Base-by-base conservation (phyloP, 2,888 invertebrate species). In the Lydus trimaculatus region DNA sequence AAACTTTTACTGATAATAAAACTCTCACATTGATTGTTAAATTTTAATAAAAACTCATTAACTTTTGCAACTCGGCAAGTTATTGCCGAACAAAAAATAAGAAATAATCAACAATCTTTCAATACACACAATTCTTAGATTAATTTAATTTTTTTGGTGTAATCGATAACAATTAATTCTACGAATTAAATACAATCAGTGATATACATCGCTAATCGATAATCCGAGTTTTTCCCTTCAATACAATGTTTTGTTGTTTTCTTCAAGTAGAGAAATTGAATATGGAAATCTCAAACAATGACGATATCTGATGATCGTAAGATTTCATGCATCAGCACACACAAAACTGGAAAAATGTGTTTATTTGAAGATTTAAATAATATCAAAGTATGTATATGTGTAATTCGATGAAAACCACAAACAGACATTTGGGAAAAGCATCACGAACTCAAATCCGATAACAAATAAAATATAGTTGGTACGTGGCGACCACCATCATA, bases 381-480 rank as follows among this genome's bases (percentile, higher is more conserved):
- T 72, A 75, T 73, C 73, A 78, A 78, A 52, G 52, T 52, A 48
- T 48, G 78, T 82, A 81, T 82, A 81, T 80, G 81, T 82, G 81
- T 82, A 82, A 84, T 84, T 83, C 82, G 82, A 81, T 81, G 83
- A 82, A 83, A 82, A 82, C 81, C 82, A 74, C 83, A 83, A 82
- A 82, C 81, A 81, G 79, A 80, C 81, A 82, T 83, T 84, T 81
- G 82, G 84, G 81, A 85, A 83, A 84, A 83, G 76, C 82, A 80
- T 84, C 85, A 85, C 85, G 85, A 82, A 84, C 84, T 80, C 76
- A 78, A 82, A 82, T 83, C 84, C 84, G 85, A 85, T 85, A 85
- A 84, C 84, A 84, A 85, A 84, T 85, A 85, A 85, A 85, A 85
- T 84, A 85, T 85, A 80, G 85, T 81, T 78, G 76, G 82, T 73